Percentiles rank a stretch among this genome's conserved stretches.
Conservation (phyloP, 92 coral and sea anemone species). For the Siderastrea radians region DNA sequence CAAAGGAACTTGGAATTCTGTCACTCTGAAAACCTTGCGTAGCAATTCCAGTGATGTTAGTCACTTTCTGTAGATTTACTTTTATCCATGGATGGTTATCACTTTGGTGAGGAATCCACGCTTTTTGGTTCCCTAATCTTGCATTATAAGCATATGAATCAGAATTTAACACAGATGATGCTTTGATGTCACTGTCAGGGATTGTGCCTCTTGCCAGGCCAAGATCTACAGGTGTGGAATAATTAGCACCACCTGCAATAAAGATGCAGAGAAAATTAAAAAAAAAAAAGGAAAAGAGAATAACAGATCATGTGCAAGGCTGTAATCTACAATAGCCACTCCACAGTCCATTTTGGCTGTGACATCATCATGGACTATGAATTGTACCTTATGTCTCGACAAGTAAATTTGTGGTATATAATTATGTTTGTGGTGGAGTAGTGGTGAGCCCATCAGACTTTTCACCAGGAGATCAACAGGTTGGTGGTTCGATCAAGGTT, state of each 20-base stretch:
- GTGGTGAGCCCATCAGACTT: no score
- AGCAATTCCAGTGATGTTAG: conserved; percentile 67
- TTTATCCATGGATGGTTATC: conserved; percentile 73
- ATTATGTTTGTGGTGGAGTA: no score
- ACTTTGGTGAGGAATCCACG: conserved; percentile 62
- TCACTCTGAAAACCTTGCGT: conserved; percentile 68
- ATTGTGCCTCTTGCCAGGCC: conserved; percentile 72
- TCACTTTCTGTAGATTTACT: conserved; percentile 59
- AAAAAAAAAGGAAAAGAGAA: no score
- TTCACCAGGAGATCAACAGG: no score
- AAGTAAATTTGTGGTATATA: no score
- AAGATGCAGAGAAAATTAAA: neutral
- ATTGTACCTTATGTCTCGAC: no score
- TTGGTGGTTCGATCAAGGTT: no score
- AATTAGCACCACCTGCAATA: conserved; percentile 12
- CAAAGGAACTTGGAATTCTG: conserved; percentile 27
- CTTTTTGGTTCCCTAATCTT: conserved; percentile 52
- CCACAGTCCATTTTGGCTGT: no score
- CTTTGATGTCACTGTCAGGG: conserved; percentile 62
- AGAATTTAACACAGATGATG: conserved; percentile 49
- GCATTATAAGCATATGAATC: conserved; percentile 64
- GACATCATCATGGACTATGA: no score
- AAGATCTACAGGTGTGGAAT: conserved; percentile 28
- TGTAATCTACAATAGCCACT: neutral
- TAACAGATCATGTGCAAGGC: neutral